Evolutionary conservation across 2,113 vertebrate species (phyloP).

Genomic region (Chloropsis hardwickii): DNA sequence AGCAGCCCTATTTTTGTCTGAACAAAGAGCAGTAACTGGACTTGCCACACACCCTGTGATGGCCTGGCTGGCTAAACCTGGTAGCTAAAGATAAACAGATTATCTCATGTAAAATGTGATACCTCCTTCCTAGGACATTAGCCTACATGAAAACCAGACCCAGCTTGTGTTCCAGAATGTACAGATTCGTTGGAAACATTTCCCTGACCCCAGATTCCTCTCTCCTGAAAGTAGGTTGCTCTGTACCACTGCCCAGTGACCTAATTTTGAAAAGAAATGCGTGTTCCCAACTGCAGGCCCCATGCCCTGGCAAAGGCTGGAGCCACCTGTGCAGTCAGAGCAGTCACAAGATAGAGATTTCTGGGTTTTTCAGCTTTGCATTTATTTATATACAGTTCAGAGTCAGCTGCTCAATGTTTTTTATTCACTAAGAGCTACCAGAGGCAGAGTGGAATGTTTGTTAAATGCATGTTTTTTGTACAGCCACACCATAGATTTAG

Average conservation of each 20-base stretch:
- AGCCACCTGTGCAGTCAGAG: neutral
- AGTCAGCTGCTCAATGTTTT: neutral
- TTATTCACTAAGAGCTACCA: neutral
- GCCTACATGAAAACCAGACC: neutral
- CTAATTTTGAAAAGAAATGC: slow-evolving; percentile 44
- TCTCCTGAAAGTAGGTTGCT: slow-evolving; percentile 38
- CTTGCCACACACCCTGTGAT: neutral
- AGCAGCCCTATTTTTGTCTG: neutral
- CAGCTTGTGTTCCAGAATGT: slow-evolving; percentile 8
- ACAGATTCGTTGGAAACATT: neutral
- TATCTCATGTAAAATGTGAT: neutral
- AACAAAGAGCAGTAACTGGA: neutral
- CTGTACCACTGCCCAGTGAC: slow-evolving; percentile 36
- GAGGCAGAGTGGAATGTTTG: neutral
- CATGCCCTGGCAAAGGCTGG: slow-evolving; percentile 20
- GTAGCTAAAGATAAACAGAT: slow-evolving; percentile 32
- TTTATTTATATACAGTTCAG: slow-evolving; percentile 15
- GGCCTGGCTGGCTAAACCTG: neutral
- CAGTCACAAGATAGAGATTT: slow-evolving; percentile 26
- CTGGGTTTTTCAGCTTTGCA: neutral
- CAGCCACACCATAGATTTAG: neutral
- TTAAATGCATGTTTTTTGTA: neutral
- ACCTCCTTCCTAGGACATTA: neutral
- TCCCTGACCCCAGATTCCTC: neutral
- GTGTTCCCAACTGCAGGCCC: neutral